A percentile compares a stretch with the other conserved stretches of the same genome.
These are phyloP conservation scores for Sinopyrophorus schimmeli DNA, from an alignment of 2,888 invertebrate genomes.

Conservation along the genomic window DNA sequence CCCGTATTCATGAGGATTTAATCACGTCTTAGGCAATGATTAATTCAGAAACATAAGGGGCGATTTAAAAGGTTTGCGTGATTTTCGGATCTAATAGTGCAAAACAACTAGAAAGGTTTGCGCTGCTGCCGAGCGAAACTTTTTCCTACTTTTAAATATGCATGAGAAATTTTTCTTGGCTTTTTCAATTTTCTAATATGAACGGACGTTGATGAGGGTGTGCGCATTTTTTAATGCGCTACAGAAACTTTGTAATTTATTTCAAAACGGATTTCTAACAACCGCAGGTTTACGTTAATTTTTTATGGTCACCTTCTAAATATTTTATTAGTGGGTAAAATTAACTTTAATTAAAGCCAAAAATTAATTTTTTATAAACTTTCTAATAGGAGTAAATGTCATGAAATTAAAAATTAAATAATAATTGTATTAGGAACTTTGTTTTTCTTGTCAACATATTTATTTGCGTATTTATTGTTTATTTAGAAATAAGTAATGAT, in stretches of 20 bases:
- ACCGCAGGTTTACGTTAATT: too few species aligned
- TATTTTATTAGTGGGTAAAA: too few species aligned
- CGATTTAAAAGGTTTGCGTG: slow-evolving; percentile 35
- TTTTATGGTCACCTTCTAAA: too few species aligned
- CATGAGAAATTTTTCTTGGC: slow-evolving; percentile 36
- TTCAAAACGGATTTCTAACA: too few species aligned
- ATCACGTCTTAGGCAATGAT: slow-evolving; percentile 41
- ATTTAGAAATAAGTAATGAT: too few species aligned
- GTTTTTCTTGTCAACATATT: too few species aligned
- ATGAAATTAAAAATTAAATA: too few species aligned
- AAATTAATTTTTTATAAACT: too few species aligned
- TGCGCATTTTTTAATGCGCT: slow-evolving; percentile 15
- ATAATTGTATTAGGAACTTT: too few species aligned
- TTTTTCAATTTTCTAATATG: slow-evolving; percentile 30
- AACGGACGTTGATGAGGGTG: slow-evolving; percentile 37
- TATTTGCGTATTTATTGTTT: too few species aligned
- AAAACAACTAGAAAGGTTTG: slow-evolving; percentile 36
- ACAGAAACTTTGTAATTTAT: slow-evolving; percentile 11
- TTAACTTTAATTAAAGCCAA: too few species aligned
- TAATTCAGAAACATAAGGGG: slow-evolving; percentile 41
- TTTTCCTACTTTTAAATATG: slow-evolving; percentile 39
- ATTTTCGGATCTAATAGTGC: slow-evolving; percentile 28
- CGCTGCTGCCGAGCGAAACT: slow-evolving; percentile 36
- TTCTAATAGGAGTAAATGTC: too few species aligned
- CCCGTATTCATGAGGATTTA: slow-evolving; percentile 42